Percentiles rank a stretch among this genome's conserved stretches.
phyloP scores from a whole-genome alignment of 2,113 vertebrate genomes.

The Herpailurus yagouaroundi region DNA sequence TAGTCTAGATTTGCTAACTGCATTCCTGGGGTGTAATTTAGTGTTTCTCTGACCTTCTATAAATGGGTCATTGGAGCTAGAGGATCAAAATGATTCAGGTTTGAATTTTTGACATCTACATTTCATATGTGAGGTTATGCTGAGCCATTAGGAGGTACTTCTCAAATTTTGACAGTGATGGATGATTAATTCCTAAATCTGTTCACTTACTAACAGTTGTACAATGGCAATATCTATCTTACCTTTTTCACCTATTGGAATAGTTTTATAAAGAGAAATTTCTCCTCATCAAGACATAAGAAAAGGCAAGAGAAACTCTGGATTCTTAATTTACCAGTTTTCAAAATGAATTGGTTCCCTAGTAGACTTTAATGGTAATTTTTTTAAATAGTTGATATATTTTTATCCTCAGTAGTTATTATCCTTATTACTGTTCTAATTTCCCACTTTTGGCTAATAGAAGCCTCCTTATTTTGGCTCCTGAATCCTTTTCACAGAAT shows the following conservation, averaged over 20 bases:
- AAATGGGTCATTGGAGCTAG: neutral
- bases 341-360: neutral
- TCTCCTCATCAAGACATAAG: neutral
- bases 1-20: neutral
- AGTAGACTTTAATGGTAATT: neutral
- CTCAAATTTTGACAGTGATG: conserved; percentile 17
- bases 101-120: conserved; percentile 1
- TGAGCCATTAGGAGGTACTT: neutral
- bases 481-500: conserved; percentile 49
- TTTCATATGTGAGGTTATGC: conserved; percentile 3
- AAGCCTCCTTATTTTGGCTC: neutral
- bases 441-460: neutral
- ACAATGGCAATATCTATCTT: neutral
- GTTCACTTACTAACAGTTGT: neutral
- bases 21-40: neutral
- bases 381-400: neutral
- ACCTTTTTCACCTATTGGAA: conserved; percentile 16
- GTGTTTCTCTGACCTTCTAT: neutral
- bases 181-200: neutral
- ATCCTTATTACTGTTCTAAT: conserved; percentile 1
- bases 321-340: neutral
- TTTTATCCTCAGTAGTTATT: neutral
- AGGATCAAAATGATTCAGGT: neutral
- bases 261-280: neutral
- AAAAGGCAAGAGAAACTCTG: conserved; percentile 3